Evolutionary conservation across 2,113 vertebrate genomes (phyloP).

Genomic region (Piliocolobus tephrosceles): DNA sequence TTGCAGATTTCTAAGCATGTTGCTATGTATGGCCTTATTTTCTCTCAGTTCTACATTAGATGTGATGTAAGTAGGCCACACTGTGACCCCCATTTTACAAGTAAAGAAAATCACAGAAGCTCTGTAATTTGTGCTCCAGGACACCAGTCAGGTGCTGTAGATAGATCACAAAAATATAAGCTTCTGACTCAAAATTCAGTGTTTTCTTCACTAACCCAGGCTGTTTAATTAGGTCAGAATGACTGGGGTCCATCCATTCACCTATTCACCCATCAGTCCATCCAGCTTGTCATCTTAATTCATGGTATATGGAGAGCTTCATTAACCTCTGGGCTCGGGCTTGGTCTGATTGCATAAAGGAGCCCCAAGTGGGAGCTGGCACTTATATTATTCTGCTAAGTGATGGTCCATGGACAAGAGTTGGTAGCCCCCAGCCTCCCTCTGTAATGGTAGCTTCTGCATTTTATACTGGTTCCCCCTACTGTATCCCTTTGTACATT

Average conservation of each 20-base stretch:
- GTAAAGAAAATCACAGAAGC: not conserved
- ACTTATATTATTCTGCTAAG: not conserved
- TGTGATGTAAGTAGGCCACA: not conserved
- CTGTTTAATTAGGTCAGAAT: not conserved
- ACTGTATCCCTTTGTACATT: not conserved
- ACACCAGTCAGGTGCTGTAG: not conserved
- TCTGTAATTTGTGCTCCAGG: not conserved
- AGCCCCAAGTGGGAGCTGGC: not conserved
- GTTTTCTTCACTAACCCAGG: not conserved
- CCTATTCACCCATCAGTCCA: too few relatives aligned
- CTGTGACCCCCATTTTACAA: not conserved
- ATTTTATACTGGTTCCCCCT: accelerated
- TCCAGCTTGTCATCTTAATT: not conserved
- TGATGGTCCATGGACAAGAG: not conserved
- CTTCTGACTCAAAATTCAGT: not conserved
- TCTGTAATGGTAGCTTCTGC: not conserved
- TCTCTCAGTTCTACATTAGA: not conserved
- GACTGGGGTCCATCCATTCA: not conserved
- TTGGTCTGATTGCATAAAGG: not conserved
- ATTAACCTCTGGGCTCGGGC: not conserved
- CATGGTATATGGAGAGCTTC: not conserved
- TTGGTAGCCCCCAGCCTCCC: too few relatives aligned
- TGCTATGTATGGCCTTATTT: not conserved
- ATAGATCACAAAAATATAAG: not conserved
- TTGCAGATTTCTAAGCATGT: not conserved